Base-by-base conservation (phyloP, 2,797 vertebrate genomes). In the Leuciscus waleckii region DNA sequence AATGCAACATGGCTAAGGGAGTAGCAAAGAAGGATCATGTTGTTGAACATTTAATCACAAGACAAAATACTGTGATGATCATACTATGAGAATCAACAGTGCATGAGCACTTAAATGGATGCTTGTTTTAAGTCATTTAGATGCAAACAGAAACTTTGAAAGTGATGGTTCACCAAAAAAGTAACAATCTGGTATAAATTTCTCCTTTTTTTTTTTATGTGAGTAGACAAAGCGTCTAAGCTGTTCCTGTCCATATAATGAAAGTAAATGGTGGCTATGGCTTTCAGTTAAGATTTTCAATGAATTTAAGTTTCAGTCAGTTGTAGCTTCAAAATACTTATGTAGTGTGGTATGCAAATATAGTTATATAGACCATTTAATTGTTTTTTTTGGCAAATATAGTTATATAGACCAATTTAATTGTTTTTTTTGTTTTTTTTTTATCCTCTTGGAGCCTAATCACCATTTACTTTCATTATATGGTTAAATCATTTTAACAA, bases 11-110 rank as follows among this genome's bases (percentile, higher is more conserved):
- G 43, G 39, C 26, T 4, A 2, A 35, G 26, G 81, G 80, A 46
- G 17, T 46, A 46, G 54, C 58, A 43, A 58, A 58, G 35, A 35
- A 19, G 32, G 41, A n/a, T 35, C 23, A 21, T 35, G 13, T 37
- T 74, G 75, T 5, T 78, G 23, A 61, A 74, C 39, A 35, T 63
- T 73, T 73, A 35, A 35, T 73, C 19, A 35, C 3, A 43, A 81
- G 49, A 71, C 51, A 71, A 58, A 81, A 81, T 41, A 71, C 10
- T 71, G 7, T 61, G 35, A 43, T 13, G 58, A 19, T 80, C 63
- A 17, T 51, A 23, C 73, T 51, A 37, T 8, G 10, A 51, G 71
- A 80, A 54, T 54, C 46, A 70, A 54, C 14, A 29, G 26, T 21
- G 46, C 2, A 35, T 35, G 1, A 23, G 35, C 5, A 10, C 26